Conservation (phyloP, 2,797 vertebrate genomes). For the Microhierax caerulescens region DNA sequence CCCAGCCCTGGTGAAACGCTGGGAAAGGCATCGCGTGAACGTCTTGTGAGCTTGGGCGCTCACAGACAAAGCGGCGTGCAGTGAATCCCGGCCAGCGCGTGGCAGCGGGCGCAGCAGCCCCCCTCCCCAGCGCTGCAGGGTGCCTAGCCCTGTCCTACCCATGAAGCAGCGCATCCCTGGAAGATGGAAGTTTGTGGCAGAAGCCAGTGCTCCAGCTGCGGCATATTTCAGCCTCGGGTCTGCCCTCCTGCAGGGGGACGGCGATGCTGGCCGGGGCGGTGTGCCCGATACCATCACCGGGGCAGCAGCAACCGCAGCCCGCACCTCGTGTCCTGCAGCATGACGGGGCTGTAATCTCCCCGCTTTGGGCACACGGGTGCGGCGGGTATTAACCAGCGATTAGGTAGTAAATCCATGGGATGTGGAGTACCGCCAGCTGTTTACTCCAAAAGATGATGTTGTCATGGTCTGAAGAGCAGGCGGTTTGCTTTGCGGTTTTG, state of each 20-base stretch:
- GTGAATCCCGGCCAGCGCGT: rapidly evolving
- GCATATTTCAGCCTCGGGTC: neutral
- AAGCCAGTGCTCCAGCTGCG: rapidly evolving
- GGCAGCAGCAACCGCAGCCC: neutral
- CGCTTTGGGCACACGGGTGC: rapidly evolving
- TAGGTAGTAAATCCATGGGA: neutral
- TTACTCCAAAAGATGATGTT: neutral
- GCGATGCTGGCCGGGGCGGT: neutral
- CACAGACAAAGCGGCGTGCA: rapidly evolving
- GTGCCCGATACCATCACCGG: neutral
- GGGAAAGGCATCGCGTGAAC: rapidly evolving
- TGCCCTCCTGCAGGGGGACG: rapidly evolving
- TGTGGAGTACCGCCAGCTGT: neutral
- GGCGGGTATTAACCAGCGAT: neutral
- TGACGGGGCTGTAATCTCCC: neutral
- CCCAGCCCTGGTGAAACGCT: neutral
- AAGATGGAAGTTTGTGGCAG: neutral
- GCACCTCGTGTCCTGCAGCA: rapidly evolving
- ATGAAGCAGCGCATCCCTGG: neutral
- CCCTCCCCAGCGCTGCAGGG: neutral
- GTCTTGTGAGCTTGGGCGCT: neutral
- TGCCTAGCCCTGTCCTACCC: neutral
- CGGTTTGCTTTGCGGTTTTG: neutral
- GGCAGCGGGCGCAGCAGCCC: neutral
- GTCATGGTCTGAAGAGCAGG: neutral